phyloP scores from a whole-genome alignment of 2,888 invertebrate genomes.

The Nowickia ferox region DNA sequence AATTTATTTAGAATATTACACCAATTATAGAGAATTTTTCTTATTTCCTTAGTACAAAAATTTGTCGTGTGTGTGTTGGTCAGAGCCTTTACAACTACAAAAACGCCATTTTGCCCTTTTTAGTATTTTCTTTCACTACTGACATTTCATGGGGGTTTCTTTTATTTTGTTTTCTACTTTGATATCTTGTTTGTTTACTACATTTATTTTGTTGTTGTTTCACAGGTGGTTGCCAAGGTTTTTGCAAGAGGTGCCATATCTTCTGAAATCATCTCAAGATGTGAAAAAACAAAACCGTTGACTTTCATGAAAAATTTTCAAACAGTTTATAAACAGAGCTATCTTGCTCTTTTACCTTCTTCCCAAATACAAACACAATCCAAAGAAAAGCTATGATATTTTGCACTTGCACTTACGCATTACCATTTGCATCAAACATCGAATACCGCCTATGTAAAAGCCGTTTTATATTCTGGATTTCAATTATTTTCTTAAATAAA shows the following conservation, averaged over 20 bases:
- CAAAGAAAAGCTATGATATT: too few species aligned
- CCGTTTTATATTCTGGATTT: too few species aligned
- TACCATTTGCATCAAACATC: too few species aligned
- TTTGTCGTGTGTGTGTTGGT: conserved; percentile 26
- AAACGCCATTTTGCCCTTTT: conserved; percentile 80
- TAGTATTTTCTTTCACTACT: conserved; percentile 72
- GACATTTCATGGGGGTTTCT: conserved; percentile 73
- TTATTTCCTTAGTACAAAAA: conserved; percentile 27
- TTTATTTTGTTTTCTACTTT: conserved; percentile 65
- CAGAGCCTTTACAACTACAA: conserved; percentile 68
- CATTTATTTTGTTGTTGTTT: conserved; percentile 61
- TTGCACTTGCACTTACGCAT: too few species aligned
- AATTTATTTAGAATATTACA: conserved; percentile 14
- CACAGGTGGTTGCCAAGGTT: conserved; percentile 62
- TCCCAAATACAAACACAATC: too few species aligned
- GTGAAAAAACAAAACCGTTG: not conserved
- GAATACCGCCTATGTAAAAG: too few species aligned
- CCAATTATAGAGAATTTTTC: conserved; percentile 47
- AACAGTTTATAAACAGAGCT: too few species aligned
- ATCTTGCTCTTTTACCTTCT: too few species aligned
- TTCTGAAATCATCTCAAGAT: not conserved
- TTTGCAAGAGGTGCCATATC: conserved; percentile 40
- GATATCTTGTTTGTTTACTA: conserved; percentile 69
- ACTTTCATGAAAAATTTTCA: not conserved
- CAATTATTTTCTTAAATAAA: too few species aligned